Base-by-base conservation (phyloP, 2,888 invertebrate species). In the Stenurella melanura region DNA sequence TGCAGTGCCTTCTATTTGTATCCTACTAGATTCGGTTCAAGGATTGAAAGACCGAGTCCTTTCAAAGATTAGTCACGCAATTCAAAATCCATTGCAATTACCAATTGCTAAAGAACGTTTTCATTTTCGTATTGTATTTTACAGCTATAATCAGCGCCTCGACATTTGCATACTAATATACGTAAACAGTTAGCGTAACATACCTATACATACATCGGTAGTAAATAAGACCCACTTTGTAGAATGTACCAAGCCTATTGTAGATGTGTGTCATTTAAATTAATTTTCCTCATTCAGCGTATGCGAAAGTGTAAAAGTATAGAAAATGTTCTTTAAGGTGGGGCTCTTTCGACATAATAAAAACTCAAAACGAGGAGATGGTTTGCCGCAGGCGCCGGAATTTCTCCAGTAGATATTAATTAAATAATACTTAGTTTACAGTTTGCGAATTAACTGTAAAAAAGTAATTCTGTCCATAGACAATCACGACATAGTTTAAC, bases 111-210 rank as follows among this genome's bases (percentile, higher is more conserved):
- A 6, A 12, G 4, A 42, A 42, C 11, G 15, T 42, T 42, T 2
- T 50, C 50, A 50, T n/a, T 50, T 15, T 50, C 50, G 2, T 7
- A 1, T n/a, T 17, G n/a, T 50, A 7, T 15, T 50, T 50, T 50
- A 50, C 50, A 50, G 50, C 15, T 50, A 50, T 12, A 50, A 15
- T 50, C 50, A 50, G 4, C 50, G 50, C 50, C 6, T 1, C 15
- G 50, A 50, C n/a, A 50, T 50, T 50, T 50, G 50, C 50, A 50
- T 50, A 50, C n/a, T n/a, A n/a, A 50, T 50, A n/a, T 50, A 50
- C 15, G 0, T 50, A 50, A 50, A 50, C 50, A 15, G 50, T 50
- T 50, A 50, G n/a, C 50, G n/a, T n/a, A 50, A 50, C 50, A n/a
- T 50, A 50, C 50, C 2, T 50, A 50, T 26, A 34, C 30, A 34